Percentiles rank a stretch among this genome's conserved stretches.
Conservation (phyloP, 2,888 invertebrate genomes). For the Meteorus cinctellus region DNA sequence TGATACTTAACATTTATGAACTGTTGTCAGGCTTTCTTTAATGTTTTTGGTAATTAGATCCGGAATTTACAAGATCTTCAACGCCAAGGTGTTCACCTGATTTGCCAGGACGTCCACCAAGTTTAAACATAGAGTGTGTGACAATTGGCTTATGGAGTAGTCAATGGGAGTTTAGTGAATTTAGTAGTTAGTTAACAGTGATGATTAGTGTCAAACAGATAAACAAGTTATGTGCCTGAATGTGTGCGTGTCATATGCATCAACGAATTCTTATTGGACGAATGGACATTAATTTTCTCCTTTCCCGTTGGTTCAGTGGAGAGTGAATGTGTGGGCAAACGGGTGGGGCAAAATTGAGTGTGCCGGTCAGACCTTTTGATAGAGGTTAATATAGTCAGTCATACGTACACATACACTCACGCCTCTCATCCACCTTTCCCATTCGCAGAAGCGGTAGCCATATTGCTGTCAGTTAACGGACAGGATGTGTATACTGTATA, state of each 20-base stretch:
- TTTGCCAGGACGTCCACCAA: not conserved
- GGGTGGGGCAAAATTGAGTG: not conserved
- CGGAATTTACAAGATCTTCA: too few relatives aligned
- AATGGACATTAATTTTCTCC: not conserved
- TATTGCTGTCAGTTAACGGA: constrained; percentile 61
- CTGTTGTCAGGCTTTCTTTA: too few relatives aligned
- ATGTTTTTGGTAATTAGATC: too few relatives aligned
- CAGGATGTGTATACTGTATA: constrained; percentile 35
- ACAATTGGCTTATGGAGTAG: not conserved
- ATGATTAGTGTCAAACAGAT: not conserved
- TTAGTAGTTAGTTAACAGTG: not conserved
- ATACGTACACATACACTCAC: constrained; percentile 16
- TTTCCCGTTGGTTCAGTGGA: constrained; percentile 2
- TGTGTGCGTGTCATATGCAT: not conserved
- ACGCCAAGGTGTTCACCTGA: not conserved
- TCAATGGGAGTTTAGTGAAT: not conserved
- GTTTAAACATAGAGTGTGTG: not conserved
- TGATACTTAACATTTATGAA: too few relatives aligned
- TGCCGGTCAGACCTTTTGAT: not conserved
- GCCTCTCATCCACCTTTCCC: constrained; percentile 42
- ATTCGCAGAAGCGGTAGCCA: constrained; percentile 63
- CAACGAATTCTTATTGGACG: not conserved
- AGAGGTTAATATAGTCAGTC: constrained; percentile 5
- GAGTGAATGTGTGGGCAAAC: not conserved
- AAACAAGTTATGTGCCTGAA: not conserved